Percentiles rank a stretch among this genome's conserved stretches.
Conservation (phyloP, 2,797 vertebrate genomes). For the Choloepus didactylus region DNA sequence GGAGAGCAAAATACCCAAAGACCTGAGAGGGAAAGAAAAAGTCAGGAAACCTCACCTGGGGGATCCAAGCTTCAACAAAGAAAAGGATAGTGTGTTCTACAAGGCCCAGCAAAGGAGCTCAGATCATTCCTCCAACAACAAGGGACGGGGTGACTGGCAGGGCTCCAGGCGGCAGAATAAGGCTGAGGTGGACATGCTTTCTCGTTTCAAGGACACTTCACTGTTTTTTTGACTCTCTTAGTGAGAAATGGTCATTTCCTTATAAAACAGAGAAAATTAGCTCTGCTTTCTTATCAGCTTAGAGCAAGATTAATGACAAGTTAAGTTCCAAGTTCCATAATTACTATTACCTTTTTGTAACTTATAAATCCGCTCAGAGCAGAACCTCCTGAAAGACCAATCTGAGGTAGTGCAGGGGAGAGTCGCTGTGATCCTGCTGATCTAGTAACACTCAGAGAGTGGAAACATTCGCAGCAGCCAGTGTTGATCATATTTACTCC, state of each 20-base stretch:
- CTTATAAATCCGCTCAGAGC: background rate
- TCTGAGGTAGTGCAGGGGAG: background rate
- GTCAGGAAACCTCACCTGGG: background rate
- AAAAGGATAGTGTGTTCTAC: constrained; percentile 6
- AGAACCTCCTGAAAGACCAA: constrained; percentile 22
- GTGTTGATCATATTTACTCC: background rate
- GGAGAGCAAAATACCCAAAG: background rate
- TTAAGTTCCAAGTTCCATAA: constrained; percentile 31
- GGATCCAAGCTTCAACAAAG: constrained; percentile 2
- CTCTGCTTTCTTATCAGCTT: constrained; percentile 10
- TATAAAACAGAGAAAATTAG: constrained; percentile 43
- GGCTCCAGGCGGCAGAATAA: background rate
- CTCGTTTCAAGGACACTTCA: constrained; percentile 42
- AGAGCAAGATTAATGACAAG: constrained; percentile 51
- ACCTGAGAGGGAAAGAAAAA: background rate
- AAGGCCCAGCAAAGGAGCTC: background rate
- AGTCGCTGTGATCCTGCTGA: too few species aligned
- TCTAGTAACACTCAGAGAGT: background rate
- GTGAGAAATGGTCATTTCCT: constrained; percentile 25
- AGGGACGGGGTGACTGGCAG: background rate
- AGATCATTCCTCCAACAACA: background rate
- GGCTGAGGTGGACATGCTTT: background rate
- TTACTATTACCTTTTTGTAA: constrained; percentile 24
- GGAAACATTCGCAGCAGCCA: too few species aligned
- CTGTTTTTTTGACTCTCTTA: background rate